phyloP scores from a whole-genome alignment of 1,140 invertebrate genomes.

The Cydia pomonella region DNA sequence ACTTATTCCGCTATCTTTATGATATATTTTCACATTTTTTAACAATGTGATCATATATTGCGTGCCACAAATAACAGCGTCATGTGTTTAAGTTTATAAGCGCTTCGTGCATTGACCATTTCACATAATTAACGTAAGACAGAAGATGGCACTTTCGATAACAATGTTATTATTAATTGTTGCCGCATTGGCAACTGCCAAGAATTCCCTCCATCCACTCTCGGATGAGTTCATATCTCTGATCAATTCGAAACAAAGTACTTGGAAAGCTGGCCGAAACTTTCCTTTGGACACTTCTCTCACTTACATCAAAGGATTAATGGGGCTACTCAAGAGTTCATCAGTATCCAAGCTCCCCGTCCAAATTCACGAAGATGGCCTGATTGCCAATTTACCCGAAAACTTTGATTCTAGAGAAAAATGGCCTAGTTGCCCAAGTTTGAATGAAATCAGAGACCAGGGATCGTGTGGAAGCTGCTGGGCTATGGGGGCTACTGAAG shows the following conservation, averaged over 20 bases:
- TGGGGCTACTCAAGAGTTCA: constrained; percentile 84
- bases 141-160: not conserved
- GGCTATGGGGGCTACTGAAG: constrained; percentile 93
- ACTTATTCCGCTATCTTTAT: not conserved
- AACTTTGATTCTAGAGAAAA: constrained; percentile 87
- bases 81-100: not conserved
- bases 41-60: not conserved
- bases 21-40: not conserved
- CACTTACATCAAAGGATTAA: constrained; percentile 81
- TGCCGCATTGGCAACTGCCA: not conserved
- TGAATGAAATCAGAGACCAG: constrained; percentile 87
- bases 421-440: constrained; percentile 90
- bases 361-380: constrained; percentile 50
- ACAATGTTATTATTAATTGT: not conserved
- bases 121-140: not conserved
- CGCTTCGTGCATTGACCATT: not conserved
- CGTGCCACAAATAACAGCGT: not conserved
- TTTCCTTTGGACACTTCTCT: constrained; percentile 79
- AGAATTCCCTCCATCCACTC: constrained; percentile 54
- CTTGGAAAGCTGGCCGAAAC: constrained; percentile 86
- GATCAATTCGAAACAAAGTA: constrained; percentile 82
- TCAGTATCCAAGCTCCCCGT: constrained; percentile 66
- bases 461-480: constrained; percentile 84
- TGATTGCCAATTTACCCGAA: constrained; percentile 80
- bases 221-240: constrained; percentile 82